phyloP scores from a whole-genome alignment of 2,113 vertebrate genomes.

The Bos javanicus region DNA sequence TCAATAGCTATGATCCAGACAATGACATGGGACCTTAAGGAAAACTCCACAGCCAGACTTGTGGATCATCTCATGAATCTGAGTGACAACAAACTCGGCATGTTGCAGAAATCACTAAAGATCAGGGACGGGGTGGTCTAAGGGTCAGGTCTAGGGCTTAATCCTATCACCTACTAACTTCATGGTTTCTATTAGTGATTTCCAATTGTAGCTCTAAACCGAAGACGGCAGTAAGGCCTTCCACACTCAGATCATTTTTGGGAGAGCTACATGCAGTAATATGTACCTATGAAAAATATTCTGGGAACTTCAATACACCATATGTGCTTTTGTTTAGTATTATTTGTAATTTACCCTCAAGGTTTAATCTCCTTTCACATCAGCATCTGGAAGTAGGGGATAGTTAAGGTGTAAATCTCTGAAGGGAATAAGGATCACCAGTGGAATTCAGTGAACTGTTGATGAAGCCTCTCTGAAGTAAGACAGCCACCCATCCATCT shows the following conservation, averaged over 20 bases:
- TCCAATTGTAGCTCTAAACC: not conserved
- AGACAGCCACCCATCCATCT: not conserved
- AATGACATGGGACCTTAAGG: not conserved
- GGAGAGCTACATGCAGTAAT: not conserved
- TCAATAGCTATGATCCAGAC: not conserved
- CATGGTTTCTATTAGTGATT: not conserved
- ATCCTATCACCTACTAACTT: not conserved
- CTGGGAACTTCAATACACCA: not conserved
- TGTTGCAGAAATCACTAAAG: not conserved
- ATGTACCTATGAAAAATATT: not conserved
- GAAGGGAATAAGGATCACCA: not conserved
- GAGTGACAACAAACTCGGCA: too few species aligned
- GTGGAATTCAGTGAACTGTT: not conserved
- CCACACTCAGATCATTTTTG: not conserved
- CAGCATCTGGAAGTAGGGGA: not conserved
- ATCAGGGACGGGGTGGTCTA: fast-evolving
- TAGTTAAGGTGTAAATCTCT: not conserved
- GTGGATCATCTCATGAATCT: not conserved
- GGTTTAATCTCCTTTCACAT: not conserved
- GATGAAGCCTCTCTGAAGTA: not conserved
- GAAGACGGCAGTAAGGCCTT: not conserved
- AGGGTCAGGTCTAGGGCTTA: not conserved
- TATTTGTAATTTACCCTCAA: not conserved
- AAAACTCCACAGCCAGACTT: not conserved
- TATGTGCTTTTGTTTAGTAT: not conserved